A percentile compares a stretch with the other conserved stretches of the same genome.
Evolutionary conservation across 2,888 invertebrate genomes (phyloP).

Genomic region (Leptinotarsa tumamoca): DNA sequence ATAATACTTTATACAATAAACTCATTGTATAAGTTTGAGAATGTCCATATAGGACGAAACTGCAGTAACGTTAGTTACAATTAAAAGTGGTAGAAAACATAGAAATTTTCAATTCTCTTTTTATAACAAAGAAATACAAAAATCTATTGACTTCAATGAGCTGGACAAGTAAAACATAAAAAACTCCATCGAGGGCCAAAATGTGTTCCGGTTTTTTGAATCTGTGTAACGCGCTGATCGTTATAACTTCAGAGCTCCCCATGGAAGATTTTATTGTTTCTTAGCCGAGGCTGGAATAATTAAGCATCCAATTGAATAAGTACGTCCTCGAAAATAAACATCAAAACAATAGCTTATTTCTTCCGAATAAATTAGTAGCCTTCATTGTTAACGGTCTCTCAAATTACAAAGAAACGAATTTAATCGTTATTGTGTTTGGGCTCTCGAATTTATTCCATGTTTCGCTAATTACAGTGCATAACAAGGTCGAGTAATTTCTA

Average conservation of each 20-base stretch:
- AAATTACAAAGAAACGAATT: slow-evolving; percentile 41
- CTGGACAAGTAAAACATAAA: too few relatives aligned
- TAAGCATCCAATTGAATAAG: slow-evolving; percentile 37
- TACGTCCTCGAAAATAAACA: slow-evolving; percentile 39
- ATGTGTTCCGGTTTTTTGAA: too few relatives aligned
- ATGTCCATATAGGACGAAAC: too few relatives aligned
- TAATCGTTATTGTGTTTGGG: slow-evolving; percentile 30
- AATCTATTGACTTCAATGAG: too few relatives aligned
- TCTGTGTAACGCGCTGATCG: not conserved
- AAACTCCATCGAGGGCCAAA: too few relatives aligned
- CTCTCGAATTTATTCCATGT: slow-evolving; percentile 17
- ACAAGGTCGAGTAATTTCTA: not conserved
- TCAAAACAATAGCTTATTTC: slow-evolving; percentile 39
- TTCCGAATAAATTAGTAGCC: slow-evolving; percentile 36
- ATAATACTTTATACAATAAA: too few relatives aligned
- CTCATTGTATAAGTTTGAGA: too few relatives aligned
- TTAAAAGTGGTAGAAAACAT: too few relatives aligned
- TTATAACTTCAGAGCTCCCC: not conserved
- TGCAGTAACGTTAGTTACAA: too few relatives aligned
- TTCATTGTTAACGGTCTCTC: slow-evolving; percentile 35
- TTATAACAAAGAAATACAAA: too few relatives aligned
- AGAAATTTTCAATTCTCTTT: too few relatives aligned
- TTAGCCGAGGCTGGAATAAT: slow-evolving; percentile 27
- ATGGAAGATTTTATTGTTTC: slow-evolving; percentile 1
- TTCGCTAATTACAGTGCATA: not conserved